phyloP scores from a whole-genome alignment of 2,888 invertebrate species.

The Drosophila rellima region DNA sequence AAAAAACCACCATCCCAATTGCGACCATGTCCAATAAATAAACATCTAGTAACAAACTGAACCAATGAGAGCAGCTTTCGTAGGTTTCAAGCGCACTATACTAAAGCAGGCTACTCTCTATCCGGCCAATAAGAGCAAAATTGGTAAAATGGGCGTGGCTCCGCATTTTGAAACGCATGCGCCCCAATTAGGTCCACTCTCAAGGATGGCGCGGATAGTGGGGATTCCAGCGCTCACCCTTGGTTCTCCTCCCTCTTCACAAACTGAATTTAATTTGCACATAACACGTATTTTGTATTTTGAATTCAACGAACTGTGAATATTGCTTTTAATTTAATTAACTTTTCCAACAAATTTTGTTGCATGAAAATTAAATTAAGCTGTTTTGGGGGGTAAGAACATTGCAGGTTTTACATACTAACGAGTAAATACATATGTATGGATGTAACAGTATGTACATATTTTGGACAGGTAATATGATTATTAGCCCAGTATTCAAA shows the following conservation, averaged over 20 bases:
- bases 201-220: not conserved
- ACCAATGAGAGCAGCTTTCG: constrained; percentile 27
- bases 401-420: not conserved
- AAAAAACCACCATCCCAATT: constrained; percentile 15
- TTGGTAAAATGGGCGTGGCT: constrained; percentile 23
- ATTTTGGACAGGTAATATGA: not conserved
- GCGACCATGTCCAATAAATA: constrained; percentile 24
- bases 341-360: constrained; percentile 58
- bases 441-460: not conserved
- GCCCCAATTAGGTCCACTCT: constrained; percentile 12
- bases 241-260: not conserved
- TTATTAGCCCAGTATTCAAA: constrained; percentile 2
- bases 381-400: not conserved
- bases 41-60: not conserved
- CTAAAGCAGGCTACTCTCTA: not conserved
- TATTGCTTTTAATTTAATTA: constrained; percentile 76
- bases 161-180: constrained; percentile 32
- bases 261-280: constrained; percentile 33
- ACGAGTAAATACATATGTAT: not conserved
- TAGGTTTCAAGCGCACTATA: not conserved
- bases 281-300: constrained; percentile 64
- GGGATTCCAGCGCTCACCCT: constrained; percentile 11
- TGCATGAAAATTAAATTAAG: constrained; percentile 61
- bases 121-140: constrained; percentile 28
- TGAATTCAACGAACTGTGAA: constrained; percentile 71